Conservation (phyloP, 2,888 invertebrate species). For the Cantharis rustica region DNA sequence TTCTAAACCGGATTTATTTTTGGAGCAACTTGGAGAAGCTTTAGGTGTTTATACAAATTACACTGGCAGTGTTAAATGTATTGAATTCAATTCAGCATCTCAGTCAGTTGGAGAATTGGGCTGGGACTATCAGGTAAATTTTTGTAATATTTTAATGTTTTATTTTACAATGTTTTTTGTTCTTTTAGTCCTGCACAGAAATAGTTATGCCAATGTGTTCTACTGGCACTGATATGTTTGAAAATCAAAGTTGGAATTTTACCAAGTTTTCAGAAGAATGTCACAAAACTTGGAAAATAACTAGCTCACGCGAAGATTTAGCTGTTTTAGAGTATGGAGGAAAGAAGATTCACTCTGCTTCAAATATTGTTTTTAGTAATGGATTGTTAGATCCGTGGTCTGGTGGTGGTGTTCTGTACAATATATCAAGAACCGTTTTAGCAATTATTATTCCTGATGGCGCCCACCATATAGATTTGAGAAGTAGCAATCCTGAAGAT, state of each 20-base stretch:
- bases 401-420: conserved; percentile 78
- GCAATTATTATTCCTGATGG: conserved; percentile 79
- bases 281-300: conserved; percentile 68
- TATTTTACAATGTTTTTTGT: background rate
- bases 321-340: conserved; percentile 83
- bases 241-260: conserved; percentile 74
- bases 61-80: conserved; percentile 72
- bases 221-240: conserved; percentile 79
- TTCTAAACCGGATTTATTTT: conserved; percentile 58
- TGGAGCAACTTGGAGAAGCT: conserved; percentile 69
- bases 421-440: conserved; percentile 66
- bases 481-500: conserved; percentile 67
- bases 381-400: conserved; percentile 89
- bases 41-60: conserved; percentile 82
- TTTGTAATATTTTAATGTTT: background rate
- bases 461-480: conserved; percentile 86
- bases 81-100: conserved; percentile 65
- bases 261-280: conserved; percentile 70
- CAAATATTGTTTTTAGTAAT: conserved; percentile 82
- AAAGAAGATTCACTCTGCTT: conserved; percentile 66
- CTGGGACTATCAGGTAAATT: conserved; percentile 81
- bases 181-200: conserved; percentile 83
- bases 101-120: conserved; percentile 67
- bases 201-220: conserved; percentile 96
- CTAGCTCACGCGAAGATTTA: conserved; percentile 64